These are phyloP conservation scores for Euura saliciscinereae DNA, from an alignment of 1,140 invertebrate species.

Conservation along the genomic window DNA sequence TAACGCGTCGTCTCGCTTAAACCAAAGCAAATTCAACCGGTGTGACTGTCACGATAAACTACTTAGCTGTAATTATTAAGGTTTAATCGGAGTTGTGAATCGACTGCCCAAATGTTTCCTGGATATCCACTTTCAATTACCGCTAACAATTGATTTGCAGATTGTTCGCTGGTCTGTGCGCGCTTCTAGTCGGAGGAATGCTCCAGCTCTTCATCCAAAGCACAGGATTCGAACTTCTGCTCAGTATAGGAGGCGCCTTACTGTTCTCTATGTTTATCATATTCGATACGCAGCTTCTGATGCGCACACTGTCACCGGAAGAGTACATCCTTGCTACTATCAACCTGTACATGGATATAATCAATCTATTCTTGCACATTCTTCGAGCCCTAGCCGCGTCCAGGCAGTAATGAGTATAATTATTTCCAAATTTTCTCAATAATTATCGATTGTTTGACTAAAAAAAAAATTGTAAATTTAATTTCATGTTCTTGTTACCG, in stretches of 20 bases:
- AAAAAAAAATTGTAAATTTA: background rate
- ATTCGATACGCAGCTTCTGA: conserved; percentile 71
- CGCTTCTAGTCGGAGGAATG: conserved; percentile 75
- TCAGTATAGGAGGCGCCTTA: conserved; percentile 75
- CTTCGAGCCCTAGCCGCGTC: conserved; percentile 70
- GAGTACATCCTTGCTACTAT: conserved; percentile 82
- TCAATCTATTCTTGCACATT: conserved; percentile 86
- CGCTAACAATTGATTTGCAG: conserved; percentile 58
- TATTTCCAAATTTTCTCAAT: background rate
- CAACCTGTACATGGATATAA: conserved; percentile 85
- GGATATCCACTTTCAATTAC: background rate
- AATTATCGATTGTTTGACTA: background rate
- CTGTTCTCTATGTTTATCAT: conserved; percentile 77
- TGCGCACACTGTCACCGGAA: conserved; percentile 74
- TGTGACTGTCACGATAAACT: too few species aligned
- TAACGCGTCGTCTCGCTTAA: too few species aligned
- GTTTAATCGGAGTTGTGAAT: background rate
- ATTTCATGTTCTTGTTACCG: background rate
- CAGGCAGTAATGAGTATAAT: conserved; percentile 33
- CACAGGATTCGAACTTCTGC: conserved; percentile 67
- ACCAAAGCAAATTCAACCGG: too few species aligned
- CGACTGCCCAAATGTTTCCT: background rate
- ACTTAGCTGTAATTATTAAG: background rate
- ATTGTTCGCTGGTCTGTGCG: conserved; percentile 71
- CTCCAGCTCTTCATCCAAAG: conserved; percentile 76